Conservation (phyloP, 1,140 invertebrate genomes). For the Megalopta genalis region DNA sequence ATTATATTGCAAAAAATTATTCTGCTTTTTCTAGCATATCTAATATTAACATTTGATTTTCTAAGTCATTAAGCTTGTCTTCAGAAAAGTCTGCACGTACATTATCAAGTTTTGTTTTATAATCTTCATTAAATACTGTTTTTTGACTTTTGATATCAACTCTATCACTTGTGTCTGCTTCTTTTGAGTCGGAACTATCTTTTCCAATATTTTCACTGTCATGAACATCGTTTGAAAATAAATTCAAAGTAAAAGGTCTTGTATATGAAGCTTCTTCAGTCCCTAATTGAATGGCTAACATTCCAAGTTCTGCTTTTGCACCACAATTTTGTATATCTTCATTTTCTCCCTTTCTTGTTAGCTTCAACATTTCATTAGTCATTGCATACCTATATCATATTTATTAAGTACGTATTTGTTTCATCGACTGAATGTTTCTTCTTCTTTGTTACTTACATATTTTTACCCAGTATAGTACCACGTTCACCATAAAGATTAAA, state of each 20-base stretch:
- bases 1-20: constrained; percentile 36
- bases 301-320: constrained; percentile 67
- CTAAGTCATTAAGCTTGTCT: constrained; percentile 47
- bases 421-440: background rate
- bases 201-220: constrained; percentile 33
- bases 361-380: constrained; percentile 44
- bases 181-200: constrained; percentile 18
- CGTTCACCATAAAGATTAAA: constrained; percentile 66
- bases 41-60: constrained; percentile 60
- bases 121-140: constrained; percentile 57
- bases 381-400: constrained; percentile 62
- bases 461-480: constrained; percentile 68
- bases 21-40: constrained; percentile 67
- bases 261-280: constrained; percentile 61
- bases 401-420: background rate
- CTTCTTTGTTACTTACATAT: constrained; percentile 64
- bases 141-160: constrained; percentile 24
- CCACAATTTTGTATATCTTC: constrained; percentile 58
- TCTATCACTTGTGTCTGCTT: constrained; percentile 17
- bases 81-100: constrained; percentile 62
- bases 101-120: constrained; percentile 64
- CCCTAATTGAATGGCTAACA: constrained; percentile 70
- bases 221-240: constrained; percentile 59
- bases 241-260: constrained; percentile 67
- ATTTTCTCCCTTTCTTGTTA: constrained; percentile 24